These are phyloP conservation scores for Epizoanthus fatuus DNA, from an alignment of 92 coral and sea anemone species.

Conservation along the genomic window DNA sequence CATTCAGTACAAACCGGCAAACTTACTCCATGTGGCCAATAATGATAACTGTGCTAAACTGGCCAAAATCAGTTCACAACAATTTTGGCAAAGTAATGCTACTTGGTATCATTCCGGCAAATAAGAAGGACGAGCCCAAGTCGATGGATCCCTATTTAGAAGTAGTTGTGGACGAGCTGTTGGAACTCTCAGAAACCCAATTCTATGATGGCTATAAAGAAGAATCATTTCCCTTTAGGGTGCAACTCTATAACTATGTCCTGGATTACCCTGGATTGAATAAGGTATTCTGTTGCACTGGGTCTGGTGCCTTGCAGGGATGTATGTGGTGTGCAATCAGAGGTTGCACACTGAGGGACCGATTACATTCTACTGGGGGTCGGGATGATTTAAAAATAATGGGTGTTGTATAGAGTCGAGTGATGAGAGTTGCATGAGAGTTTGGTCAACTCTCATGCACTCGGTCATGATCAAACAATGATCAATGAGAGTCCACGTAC, in stretches of 20 bases:
- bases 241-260: background rate
- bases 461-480: too few species aligned
- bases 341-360: background rate
- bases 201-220: background rate
- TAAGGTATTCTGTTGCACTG: conserved; percentile 5
- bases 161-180: background rate
- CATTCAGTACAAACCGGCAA: conserved; percentile 27
- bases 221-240: too few species aligned
- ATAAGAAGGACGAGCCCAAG: background rate
- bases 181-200: background rate
- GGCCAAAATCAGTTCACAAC: too few species aligned
- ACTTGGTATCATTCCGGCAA: too few species aligned
- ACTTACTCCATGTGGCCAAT: conserved; percentile 4
- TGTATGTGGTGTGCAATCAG: conserved; percentile 9
- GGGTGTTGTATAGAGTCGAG: too few species aligned
- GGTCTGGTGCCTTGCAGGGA: background rate
- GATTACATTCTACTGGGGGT: too few species aligned
- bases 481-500: too few species aligned
- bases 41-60: background rate
- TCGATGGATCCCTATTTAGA: conserved; percentile 3
- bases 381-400: too few species aligned
- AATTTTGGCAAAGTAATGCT: too few species aligned
- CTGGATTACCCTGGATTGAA: conserved; percentile 3
- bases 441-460: too few species aligned
- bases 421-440: too few species aligned